These are phyloP conservation scores for Netelia melanura DNA, from an alignment of 2,888 invertebrate genomes.

Conservation along the genomic window DNA sequence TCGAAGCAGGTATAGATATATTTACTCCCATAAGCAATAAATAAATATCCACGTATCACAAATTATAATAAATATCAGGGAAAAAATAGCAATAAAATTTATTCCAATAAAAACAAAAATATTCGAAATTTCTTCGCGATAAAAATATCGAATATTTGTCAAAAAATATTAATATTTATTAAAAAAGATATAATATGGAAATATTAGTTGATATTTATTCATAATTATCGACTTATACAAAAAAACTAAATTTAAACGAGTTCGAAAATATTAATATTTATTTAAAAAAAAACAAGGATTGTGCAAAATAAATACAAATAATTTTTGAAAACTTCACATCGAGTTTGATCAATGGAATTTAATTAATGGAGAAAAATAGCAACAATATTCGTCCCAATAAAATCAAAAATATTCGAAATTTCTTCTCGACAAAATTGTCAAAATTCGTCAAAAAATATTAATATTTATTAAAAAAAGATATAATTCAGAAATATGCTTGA, in stretches of 20 bases:
- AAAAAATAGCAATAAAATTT: no score
- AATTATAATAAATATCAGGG: no score
- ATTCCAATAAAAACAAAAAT: background rate
- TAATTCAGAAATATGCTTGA: background rate
- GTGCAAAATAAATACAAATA: background rate
- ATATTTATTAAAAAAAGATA: background rate
- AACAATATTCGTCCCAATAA: no score
- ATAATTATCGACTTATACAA: background rate
- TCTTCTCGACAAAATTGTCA: no score
- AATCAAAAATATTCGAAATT: background rate
- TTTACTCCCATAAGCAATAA: background rate
- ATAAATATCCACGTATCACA: background rate
- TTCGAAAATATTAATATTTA: background rate
- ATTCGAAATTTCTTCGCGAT: background rate
- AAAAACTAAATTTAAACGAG: background rate
- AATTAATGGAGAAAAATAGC: no score
- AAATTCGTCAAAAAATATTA: background rate
- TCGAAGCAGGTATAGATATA: conserved; percentile 38
- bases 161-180: background rate
- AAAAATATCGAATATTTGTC: background rate
- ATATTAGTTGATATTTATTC: background rate
- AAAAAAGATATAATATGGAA: background rate
- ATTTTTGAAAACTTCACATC: background rate
- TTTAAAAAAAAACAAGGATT: background rate
- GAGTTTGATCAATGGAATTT: background rate